Evolutionary conservation across 2,113 vertebrate genomes (phyloP).

Genomic region (Chrysochloris asiatica): DNA sequence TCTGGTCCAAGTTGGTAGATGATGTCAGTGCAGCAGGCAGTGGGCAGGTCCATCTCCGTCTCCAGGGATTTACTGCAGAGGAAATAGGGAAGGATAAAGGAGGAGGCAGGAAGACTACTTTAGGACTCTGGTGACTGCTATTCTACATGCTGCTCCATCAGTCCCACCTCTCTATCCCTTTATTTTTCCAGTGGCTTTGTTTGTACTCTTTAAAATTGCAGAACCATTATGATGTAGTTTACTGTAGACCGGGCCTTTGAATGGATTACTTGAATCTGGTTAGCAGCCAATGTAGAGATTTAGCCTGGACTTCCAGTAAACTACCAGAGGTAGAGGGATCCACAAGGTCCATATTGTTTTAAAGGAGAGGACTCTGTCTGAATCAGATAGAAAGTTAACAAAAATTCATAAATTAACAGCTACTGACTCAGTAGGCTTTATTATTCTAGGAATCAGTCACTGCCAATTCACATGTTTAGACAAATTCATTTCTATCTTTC

Average conservation of each 20-base stretch:
- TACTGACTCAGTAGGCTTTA: background rate
- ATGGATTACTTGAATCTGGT: background rate
- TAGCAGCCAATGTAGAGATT: background rate
- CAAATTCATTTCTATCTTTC: conserved; percentile 61
- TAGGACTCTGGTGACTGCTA: background rate
- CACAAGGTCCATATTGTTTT: background rate
- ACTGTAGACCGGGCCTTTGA: background rate
- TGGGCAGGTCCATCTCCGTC: background rate
- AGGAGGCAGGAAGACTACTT: background rate
- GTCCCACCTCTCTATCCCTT: background rate
- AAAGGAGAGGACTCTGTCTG: conserved; percentile 9
- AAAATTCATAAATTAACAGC: conserved; percentile 44
- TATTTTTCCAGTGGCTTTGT: background rate
- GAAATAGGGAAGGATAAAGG: too few species aligned
- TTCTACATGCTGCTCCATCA: background rate
- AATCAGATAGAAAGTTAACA: conserved; percentile 55
- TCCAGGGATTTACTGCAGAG: background rate
- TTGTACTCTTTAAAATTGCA: conserved; percentile 29
- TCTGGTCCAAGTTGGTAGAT: background rate
- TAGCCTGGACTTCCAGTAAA: background rate
- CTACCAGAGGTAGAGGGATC: background rate
- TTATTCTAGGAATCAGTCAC: conserved; percentile 51
- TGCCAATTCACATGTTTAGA: conserved; percentile 22
- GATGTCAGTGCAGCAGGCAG: background rate
- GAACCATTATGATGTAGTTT: background rate